Percentiles rank a stretch among this genome's conserved stretches.
Evolutionary conservation across 2,113 vertebrate genomes (phyloP).

Genomic region (Podarcis cretensis): DNA sequence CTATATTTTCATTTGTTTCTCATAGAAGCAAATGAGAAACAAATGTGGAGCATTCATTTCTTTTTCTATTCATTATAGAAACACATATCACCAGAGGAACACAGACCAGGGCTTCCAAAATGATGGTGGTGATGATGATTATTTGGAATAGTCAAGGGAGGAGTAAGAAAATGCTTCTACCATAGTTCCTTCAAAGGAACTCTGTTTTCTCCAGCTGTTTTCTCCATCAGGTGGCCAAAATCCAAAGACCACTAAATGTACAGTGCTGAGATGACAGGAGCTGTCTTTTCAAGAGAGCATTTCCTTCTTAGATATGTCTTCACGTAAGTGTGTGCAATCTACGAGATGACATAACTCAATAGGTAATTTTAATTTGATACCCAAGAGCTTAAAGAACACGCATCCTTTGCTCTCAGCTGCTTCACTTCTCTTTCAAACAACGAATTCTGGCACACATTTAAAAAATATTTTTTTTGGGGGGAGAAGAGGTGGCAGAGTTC

Average conservation of each 20-base stretch:
- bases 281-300: not conserved
- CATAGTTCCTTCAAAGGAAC: not conserved
- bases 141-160: no score
- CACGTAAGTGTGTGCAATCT: not conserved
- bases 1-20: no score
- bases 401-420: not conserved
- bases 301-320: conserved; percentile 1
- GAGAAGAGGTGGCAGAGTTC: not conserved
- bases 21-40: no score
- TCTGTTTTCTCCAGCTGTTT: no score
- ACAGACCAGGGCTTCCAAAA: no score
- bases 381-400: not conserved
- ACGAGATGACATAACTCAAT: not conserved
- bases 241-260: not conserved
- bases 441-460: not conserved
- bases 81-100: no score
- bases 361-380: conserved; percentile 11
- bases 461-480: not conserved
- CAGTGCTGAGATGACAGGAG: not conserved
- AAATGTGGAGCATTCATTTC: no score
- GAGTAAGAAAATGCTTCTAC: not conserved
- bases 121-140: no score
- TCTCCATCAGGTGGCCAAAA: not conserved
- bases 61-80: no score
- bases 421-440: not conserved